These are phyloP conservation scores for Dicentrarchus labrax DNA, from an alignment of 2,113 vertebrate genomes.

Conservation along the genomic window DNA sequence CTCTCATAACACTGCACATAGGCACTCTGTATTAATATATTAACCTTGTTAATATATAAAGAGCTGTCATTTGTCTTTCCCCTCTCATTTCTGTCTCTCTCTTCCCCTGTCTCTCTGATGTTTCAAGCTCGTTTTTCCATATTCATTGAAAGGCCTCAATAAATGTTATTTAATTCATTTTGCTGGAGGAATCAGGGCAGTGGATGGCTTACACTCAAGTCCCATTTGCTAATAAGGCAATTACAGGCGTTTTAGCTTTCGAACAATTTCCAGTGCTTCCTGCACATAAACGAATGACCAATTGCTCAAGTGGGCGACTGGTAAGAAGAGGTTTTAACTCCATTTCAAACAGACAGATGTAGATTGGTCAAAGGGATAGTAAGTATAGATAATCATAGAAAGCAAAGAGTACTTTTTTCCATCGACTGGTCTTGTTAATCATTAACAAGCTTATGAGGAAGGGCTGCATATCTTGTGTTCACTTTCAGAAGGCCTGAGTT, in stretches of 20 bases:
- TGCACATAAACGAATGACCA: slow-evolving; percentile 51
- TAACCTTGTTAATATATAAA: slow-evolving; percentile 16
- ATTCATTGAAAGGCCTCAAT: slow-evolving; percentile 41
- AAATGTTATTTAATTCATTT: slow-evolving; percentile 52
- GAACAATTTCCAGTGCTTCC: slow-evolving; percentile 51
- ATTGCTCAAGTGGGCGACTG: slow-evolving; percentile 34
- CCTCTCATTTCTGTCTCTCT: background rate
- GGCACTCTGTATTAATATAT: slow-evolving; percentile 24
- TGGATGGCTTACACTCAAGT: slow-evolving; percentile 42
- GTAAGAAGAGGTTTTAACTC: slow-evolving; percentile 42
- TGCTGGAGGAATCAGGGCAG: slow-evolving; percentile 44
- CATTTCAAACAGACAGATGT: slow-evolving; percentile 28
- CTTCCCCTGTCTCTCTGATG: slow-evolving; percentile 18
- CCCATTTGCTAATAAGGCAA: slow-evolving; percentile 68
- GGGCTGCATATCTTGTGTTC: slow-evolving; percentile 8
- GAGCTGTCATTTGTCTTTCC: slow-evolving; percentile 3
- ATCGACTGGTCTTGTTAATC: slow-evolving; percentile 44
- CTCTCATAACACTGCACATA: slow-evolving; percentile 5
- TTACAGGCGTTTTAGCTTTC: slow-evolving; percentile 68
- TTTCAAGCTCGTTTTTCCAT: slow-evolving; percentile 28
- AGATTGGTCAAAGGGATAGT: slow-evolving; percentile 15
- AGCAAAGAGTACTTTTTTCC: slow-evolving; percentile 8
- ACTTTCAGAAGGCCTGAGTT: slow-evolving; percentile 12
- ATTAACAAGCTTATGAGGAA: slow-evolving; percentile 45
- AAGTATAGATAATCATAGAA: slow-evolving; percentile 39